Evolutionary conservation across 2,888 invertebrate species (phyloP).

Genomic region (Idaea dimidiata): DNA sequence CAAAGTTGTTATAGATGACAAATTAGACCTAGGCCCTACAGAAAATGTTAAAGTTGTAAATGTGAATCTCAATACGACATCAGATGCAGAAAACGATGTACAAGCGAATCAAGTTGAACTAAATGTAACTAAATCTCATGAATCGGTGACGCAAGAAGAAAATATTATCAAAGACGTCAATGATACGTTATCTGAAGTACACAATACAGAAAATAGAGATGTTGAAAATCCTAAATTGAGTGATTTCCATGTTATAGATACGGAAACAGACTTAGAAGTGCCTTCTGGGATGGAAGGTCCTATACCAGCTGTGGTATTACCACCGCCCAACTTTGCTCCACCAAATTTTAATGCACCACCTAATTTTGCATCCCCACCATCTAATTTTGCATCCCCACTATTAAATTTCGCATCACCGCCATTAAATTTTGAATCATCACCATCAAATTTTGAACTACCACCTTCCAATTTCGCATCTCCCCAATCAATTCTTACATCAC

Average conservation of each 20-base stretch:
- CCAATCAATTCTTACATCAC: too few relatives aligned
- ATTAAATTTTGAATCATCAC: background rate
- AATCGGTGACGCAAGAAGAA: too few relatives aligned
- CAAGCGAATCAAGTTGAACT: background rate
- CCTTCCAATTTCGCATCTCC: too few relatives aligned
- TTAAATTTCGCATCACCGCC: constrained; percentile 7
- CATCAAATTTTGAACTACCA: constrained; percentile 8
- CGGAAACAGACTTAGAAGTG: constrained; percentile 70
- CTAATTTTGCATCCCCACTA: constrained; percentile 1
- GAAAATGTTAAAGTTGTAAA: background rate
- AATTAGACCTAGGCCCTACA: constrained; percentile 16
- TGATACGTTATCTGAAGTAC: too few relatives aligned
- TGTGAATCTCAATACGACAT: background rate
- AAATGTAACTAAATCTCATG: too few relatives aligned
- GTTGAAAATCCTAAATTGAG: constrained; percentile 53
- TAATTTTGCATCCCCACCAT: constrained; percentile 6
- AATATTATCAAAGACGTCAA: too few relatives aligned
- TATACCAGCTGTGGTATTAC: constrained; percentile 56
- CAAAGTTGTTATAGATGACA: constrained; percentile 6
- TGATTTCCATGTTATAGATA: constrained; percentile 66
- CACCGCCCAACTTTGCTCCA: constrained; percentile 51
- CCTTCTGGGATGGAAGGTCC: constrained; percentile 73
- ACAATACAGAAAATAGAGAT: background rate
- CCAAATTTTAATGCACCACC: constrained; percentile 17
- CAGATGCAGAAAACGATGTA: background rate